Conservation (phyloP, 1,140 invertebrate genomes). For the Radopholus similis region DNA sequence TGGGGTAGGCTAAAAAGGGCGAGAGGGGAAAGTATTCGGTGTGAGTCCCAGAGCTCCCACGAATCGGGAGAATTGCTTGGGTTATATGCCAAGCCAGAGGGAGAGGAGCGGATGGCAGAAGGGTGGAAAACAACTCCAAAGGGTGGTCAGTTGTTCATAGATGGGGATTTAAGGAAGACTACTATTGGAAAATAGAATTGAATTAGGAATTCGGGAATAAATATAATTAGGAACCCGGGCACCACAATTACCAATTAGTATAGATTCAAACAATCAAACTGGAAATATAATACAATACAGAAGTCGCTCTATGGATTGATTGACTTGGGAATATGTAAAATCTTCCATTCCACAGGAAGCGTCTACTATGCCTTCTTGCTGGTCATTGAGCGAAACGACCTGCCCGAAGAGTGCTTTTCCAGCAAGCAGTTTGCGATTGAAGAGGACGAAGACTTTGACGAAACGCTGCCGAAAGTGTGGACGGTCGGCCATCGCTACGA, state of each 20-base stretch:
- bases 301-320: too few species aligned
- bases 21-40: too few species aligned
- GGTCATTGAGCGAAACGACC: conserved; percentile 29
- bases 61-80: too few species aligned
- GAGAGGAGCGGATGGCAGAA: too few species aligned
- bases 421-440: conserved; percentile 1
- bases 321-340: background rate
- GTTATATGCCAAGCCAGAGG: too few species aligned
- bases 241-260: background rate
- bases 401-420: conserved; percentile 16
- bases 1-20: too few species aligned
- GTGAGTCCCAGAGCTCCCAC: too few species aligned
- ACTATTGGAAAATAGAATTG: too few species aligned
- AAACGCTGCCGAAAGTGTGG: conserved; percentile 19
- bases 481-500: conserved; percentile 41
- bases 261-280: background rate
- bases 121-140: too few species aligned
- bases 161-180: too few species aligned
- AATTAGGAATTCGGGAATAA: too few species aligned
- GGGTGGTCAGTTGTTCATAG: too few species aligned
- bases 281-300: background rate
- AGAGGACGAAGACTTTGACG: conserved; percentile 15
- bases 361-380: conserved; percentile 36
- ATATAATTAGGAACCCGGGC: background rate
- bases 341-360: background rate